phyloP scores from a whole-genome alignment of 2,113 vertebrate genomes.

The Gorsachius goisagi region DNA sequence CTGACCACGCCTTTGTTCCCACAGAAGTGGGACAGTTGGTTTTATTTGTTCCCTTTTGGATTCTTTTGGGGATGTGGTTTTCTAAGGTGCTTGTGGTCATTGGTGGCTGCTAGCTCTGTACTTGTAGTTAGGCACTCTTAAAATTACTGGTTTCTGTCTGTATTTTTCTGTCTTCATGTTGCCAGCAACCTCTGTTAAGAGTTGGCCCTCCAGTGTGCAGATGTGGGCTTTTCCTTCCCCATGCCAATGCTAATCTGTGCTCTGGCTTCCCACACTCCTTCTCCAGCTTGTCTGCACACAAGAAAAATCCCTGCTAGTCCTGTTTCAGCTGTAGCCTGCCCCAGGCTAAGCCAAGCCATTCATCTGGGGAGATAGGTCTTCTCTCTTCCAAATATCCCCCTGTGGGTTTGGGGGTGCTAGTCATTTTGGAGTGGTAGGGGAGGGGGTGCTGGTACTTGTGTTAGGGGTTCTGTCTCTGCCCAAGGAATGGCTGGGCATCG shows the following conservation, averaged over 20 bases:
- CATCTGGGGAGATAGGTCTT: neutral
- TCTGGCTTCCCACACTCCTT: neutral
- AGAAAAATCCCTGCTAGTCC: neutral
- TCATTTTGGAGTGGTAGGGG: neutral
- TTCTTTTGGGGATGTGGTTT: neutral
- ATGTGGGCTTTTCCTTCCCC: neutral
- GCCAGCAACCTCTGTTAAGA: neutral
- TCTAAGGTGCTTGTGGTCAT: neutral
- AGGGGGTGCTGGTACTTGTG: neutral
- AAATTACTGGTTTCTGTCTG: neutral
- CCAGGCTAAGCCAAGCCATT: neutral
- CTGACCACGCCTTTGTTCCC: neutral
- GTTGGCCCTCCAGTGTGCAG: neutral
- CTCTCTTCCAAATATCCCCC: neutral
- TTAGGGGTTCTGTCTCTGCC: neutral
- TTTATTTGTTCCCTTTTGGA: neutral
- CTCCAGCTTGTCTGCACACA: neutral
- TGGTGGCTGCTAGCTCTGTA: neutral
- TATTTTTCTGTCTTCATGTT: neutral
- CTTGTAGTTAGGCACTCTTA: neutral
- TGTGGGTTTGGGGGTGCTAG: neutral
- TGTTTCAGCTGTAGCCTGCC: neutral
- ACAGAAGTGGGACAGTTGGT: neutral
- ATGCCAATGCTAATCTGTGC: accelerated
- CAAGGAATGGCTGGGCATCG: neutral